Evolutionary conservation across 1,140 invertebrate species (phyloP).

Genomic region (Anagrus nilaparvatae): DNA sequence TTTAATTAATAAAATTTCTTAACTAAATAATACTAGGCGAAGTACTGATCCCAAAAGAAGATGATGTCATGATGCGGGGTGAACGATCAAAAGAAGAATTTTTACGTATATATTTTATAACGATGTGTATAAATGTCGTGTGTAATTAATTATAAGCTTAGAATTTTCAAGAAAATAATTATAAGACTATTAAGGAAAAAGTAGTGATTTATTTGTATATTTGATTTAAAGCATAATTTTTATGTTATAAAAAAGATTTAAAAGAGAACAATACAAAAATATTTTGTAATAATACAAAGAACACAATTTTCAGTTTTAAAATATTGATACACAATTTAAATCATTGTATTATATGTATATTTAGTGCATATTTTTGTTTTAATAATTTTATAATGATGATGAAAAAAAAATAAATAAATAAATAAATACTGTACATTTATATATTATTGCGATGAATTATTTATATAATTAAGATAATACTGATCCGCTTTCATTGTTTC

Average conservation of each 20-base stretch:
- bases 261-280: no score
- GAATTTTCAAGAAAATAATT: no score
- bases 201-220: constrained; percentile 38
- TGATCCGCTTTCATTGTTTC: constrained; percentile 37
- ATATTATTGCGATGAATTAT: constrained; percentile 21
- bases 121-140: constrained; percentile 41
- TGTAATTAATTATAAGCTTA: constrained; percentile 42
- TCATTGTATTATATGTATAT: constrained; percentile 10
- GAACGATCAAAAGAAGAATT: constrained; percentile 27
- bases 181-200: constrained; percentile 35
- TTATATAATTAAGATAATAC: constrained; percentile 33
- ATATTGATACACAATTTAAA: no score
- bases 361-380: no score
- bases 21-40: constrained; percentile 43
- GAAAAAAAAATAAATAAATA: constrained; percentile 10
- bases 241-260: constrained; percentile 32
- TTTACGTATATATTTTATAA: constrained; percentile 42
- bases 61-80: no score
- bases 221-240: constrained; percentile 35
- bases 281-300: no score
- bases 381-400: constrained; percentile 6
- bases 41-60: constrained; percentile 48
- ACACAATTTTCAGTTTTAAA: no score
- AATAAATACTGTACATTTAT: constrained; percentile 13
- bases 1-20: constrained; percentile 28